Evolutionary conservation across 2,797 vertebrate genomes (phyloP), one percentile per base, ranked within the genome.

Genomic region (Parauchenoglanis ngamensis): DNA sequence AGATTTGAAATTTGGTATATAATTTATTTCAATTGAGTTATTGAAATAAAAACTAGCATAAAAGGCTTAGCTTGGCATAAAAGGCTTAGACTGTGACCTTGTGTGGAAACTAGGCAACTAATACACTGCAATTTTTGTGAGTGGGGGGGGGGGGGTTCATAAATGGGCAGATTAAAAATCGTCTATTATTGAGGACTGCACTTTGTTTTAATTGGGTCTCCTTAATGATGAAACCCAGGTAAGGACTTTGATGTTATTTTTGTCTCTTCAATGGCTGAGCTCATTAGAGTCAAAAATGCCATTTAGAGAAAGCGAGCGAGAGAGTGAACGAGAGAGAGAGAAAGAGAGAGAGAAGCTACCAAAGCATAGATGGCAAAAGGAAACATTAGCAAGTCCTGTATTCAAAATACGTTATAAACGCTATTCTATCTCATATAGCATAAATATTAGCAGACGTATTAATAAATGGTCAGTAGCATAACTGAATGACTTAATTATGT

Each of bases 221-320:
- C 79, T 90, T 87, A 90, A 92, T 88, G 94, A 95, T 95, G 93
- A 95, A 94, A 94, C 93, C 89, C 87, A 88, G 92, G 93, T 94
- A 89, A 89, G 89, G 78, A 83, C 89, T 95, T 94, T 95, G 93
- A 95, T 92, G 92, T 91, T 28, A 15, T 56, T 87, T 89, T 89
- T 88, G 56, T 57, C 85, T 73, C 19, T 61, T 49, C 44, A 75
- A 75, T 72, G 91, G 88, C 91, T 89, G 90, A 89, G 87, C 83
- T 89, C 84, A 86, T 91, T 90, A 90, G 83, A 87, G 92, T 86
- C 89, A 12, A 63, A 76, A 87, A 86, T 61, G 23, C 59, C 59
- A 61, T 61, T 61, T 35, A 70, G 13, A 40, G 67, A 70, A 17
- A 7, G 31, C 2, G 59, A 23, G 59, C 3, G 61, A 23, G 23